Evolutionary conservation across 2,797 vertebrate species (phyloP).

Genomic region (Oryzias dopingdopingensis): DNA sequence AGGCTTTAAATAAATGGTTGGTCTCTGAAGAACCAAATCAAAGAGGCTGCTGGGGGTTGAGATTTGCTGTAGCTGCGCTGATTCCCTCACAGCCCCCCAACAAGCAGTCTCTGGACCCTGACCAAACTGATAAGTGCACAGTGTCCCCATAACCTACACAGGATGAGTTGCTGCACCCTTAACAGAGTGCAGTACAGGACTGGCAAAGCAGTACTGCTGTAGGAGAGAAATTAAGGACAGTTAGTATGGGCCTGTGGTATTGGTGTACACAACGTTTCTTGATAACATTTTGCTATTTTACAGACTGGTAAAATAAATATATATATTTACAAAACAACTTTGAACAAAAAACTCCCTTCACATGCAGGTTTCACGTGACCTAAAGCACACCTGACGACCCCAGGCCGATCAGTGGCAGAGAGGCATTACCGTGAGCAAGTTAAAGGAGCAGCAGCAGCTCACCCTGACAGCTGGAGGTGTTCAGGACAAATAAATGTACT

Average conservation of each 20-base stretch:
- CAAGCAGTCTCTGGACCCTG: constrained; percentile 70
- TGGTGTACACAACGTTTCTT: constrained; percentile 89
- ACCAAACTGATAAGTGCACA: constrained; percentile 85
- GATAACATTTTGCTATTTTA: constrained; percentile 84
- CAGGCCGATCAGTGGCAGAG: constrained; percentile 25
- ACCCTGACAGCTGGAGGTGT: too few relatives aligned
- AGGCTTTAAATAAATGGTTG: constrained; percentile 17
- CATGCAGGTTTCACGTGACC: constrained; percentile 74
- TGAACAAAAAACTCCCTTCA: constrained; percentile 85
- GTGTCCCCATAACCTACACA: constrained; percentile 99
- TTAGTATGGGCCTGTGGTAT: constrained; percentile 99
- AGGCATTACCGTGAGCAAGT: neutral
- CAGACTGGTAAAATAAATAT: constrained; percentile 82
- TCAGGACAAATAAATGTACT: too few relatives aligned
- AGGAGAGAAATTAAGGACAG: constrained; percentile 99
- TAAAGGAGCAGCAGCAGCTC: too few relatives aligned
- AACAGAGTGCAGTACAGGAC: constrained; percentile 99
- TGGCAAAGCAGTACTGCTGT: constrained; percentile 99
- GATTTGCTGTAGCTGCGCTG: constrained; percentile 58
- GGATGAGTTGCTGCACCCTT: constrained; percentile 99
- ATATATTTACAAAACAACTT: constrained; percentile 83
- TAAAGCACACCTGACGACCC: constrained; percentile 33
- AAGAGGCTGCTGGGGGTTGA: constrained; percentile 21
- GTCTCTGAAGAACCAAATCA: constrained; percentile 24
- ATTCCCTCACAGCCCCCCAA: constrained; percentile 62